Evolutionary conservation across 2,888 invertebrate genomes (phyloP).

Genomic region (Epicampocera succincta): DNA sequence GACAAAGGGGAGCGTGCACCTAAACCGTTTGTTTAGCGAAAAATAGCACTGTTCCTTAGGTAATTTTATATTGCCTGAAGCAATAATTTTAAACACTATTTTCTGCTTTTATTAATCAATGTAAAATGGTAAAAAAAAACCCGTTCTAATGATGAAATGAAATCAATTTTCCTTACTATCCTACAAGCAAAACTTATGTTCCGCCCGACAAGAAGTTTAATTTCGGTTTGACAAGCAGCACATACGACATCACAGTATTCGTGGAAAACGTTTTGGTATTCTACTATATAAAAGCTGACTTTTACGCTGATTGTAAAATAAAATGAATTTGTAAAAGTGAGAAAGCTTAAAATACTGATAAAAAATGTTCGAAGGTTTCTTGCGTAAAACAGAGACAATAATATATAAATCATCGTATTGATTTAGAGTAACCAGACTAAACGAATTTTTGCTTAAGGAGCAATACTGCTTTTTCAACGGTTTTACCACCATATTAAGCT

Average conservation of each 20-base stretch:
- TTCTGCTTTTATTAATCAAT: constrained; percentile 40
- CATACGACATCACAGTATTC: constrained; percentile 56
- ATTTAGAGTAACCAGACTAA: constrained; percentile 1
- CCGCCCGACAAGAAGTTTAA: constrained; percentile 71
- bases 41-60: constrained; percentile 28
- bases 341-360: not conserved
- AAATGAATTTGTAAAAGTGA: not conserved
- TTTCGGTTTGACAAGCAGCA: constrained; percentile 71
- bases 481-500: no score
- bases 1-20: constrained; percentile 60
- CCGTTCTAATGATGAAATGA: constrained; percentile 58
- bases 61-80: constrained; percentile 44
- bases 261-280: constrained; percentile 59
- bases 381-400: not conserved
- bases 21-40: constrained; percentile 38
- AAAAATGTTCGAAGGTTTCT: not conserved
- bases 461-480: not conserved
- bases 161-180: constrained; percentile 49
- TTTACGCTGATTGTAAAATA: not conserved
- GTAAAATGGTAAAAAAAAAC: constrained; percentile 42
- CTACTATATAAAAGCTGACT: constrained; percentile 37
- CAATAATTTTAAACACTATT: constrained; percentile 49
- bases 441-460: not conserved
- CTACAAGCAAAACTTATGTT: constrained; percentile 62
- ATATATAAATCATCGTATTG: not conserved